Conservation (phyloP, 2,797 vertebrate genomes). For the Hozukius guyotensis region DNA sequence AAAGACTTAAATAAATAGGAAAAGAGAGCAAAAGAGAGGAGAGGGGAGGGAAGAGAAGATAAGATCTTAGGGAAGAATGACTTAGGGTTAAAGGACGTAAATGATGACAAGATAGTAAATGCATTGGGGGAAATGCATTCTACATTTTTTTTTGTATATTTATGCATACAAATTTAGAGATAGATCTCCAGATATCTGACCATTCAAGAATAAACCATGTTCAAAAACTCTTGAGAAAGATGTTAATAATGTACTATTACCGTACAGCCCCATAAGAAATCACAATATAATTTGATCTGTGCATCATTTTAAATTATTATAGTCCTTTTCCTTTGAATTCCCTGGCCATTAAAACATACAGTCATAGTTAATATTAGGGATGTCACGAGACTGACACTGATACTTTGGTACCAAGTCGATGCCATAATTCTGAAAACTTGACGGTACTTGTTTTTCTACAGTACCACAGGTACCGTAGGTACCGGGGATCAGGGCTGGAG, state of each 20-base stretch:
- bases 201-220: neutral
- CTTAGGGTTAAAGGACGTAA: neutral
- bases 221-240: neutral
- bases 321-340: neutral
- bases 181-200: neutral
- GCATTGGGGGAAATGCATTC: neutral
- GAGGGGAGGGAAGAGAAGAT: fast-evolving
- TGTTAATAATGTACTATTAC: neutral
- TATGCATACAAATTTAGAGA: neutral
- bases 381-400: too few relatives aligned
- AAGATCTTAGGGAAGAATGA: neutral
- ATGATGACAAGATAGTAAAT: neutral
- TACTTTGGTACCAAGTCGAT: too few relatives aligned
- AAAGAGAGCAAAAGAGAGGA: neutral
- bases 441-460: too few relatives aligned
- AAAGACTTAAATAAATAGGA: neutral
- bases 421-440: too few relatives aligned
- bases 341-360: neutral
- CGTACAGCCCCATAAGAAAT: neutral
- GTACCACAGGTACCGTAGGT: too few relatives aligned
- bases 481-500: too few relatives aligned
- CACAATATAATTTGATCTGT: neutral
- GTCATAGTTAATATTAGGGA: neutral
- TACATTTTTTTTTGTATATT: neutral
- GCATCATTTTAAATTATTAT: neutral